Conservation (phyloP, 2,888 invertebrate species). For the Cartodere bifasciata region DNA sequence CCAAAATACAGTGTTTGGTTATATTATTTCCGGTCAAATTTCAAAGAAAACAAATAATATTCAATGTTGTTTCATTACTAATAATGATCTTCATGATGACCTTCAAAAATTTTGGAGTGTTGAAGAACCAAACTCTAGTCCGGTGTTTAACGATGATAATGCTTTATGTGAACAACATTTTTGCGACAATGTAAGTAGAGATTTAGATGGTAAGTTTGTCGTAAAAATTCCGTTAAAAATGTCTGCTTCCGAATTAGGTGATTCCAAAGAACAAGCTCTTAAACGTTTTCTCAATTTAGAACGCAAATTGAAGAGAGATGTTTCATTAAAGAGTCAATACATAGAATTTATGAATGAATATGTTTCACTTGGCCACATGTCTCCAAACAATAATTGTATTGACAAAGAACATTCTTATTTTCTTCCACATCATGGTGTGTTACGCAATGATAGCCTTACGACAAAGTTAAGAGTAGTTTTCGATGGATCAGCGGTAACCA, state of each 20-base stretch:
- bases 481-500: constrained; percentile 7
- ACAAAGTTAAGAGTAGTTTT: constrained; percentile 8
- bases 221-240: neutral
- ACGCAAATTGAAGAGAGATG: constrained; percentile 4
- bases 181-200: neutral
- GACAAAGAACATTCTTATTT: constrained; percentile 1
- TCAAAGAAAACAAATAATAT: too few species aligned
- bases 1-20: neutral
- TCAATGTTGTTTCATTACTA: too few species aligned
- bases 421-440: constrained; percentile 6
- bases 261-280: neutral
- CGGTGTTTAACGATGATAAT: neutral
- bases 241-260: neutral
- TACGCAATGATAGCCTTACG: constrained; percentile 5
- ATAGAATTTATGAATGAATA: constrained; percentile 3
- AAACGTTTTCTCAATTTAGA: constrained; percentile 2
- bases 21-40: constrained; percentile 2
- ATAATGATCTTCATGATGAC: too few species aligned
- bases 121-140: neutral
- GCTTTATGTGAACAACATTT: neutral
- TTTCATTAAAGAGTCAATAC: neutral
- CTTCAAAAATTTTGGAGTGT: neutral
- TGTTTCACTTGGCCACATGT: constrained; percentile 3
- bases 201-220: neutral
- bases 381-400: neutral